Base-by-base conservation (phyloP, 2,113 vertebrate genomes). In the Lepus europaeus region DNA sequence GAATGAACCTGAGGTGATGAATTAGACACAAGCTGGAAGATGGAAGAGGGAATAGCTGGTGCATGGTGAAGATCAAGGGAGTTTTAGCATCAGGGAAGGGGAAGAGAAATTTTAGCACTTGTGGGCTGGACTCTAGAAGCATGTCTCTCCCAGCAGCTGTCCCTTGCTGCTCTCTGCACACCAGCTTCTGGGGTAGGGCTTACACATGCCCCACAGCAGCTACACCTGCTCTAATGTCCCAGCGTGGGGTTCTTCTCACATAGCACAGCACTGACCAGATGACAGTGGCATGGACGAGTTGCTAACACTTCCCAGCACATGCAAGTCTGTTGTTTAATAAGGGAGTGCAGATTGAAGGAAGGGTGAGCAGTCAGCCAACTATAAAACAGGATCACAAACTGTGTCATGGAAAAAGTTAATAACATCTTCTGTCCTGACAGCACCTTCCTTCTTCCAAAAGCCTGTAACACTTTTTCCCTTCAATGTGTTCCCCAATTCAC, bases 291-390 rank as follows among this genome's bases (percentile, higher is more conserved):
- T 2, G 49, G 45, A 36, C 22, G 22, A 83, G 45, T 49, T 69
- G 49, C 49, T 84, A 87, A 72, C 12, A 39, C 29, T 93, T 84
- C 45, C 77, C 63, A 92, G 90, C 85, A 69, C 14, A 22, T 59
- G 36, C 25, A 39, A 81, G 33, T 17, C 22, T 72, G 93, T 86
- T 95, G 53, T 94, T 96, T 95, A 94, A 39, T 59, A 78, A 94
- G 20, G 45, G 19, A 29, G 4, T 2, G 23, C 66, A 53, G 66
- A 3, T 2, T 70, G 45, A 23, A 12, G 31, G 36, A 59, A 16
- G 61, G 68, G 33, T 66, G 33, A 90, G 17, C 59, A 61, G 59
- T 76, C 45, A 87, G 59, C 61, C 51, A 83, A 27, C 66, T 45
- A 56, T 73, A 77, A 96, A 81, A 72, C 33, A 96, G 89, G n/a